A percentile compares a stretch with the other conserved stretches of the same genome.
phyloP scores from a whole-genome alignment of 2,888 invertebrate genomes.

The Asteroscopus sphinx region DNA sequence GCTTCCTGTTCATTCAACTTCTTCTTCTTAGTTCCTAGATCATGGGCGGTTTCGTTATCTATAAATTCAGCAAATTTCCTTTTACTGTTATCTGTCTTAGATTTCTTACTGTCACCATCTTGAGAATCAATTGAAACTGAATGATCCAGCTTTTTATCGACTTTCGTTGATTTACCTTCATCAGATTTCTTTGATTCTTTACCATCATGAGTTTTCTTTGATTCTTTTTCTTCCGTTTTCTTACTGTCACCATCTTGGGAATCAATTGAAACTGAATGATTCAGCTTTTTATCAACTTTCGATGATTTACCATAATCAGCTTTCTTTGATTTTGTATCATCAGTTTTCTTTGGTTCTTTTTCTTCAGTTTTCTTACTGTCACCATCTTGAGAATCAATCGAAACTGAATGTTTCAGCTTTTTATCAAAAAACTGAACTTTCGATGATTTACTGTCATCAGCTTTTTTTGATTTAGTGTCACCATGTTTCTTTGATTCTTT shows the following conservation, averaged over 20 bases:
- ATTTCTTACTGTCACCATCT: constrained; percentile 54
- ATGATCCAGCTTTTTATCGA: constrained; percentile 36
- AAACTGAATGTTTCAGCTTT: constrained; percentile 32
- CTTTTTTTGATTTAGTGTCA: constrained; percentile 13
- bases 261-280: constrained; percentile 37
- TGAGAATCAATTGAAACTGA: constrained; percentile 40
- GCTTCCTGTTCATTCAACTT: constrained; percentile 32
- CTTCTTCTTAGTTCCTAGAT: constrained; percentile 53
- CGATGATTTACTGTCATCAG: constrained; percentile 26
- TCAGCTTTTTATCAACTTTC: constrained; percentile 36
- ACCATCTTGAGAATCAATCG: constrained; percentile 42
- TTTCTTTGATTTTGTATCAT: constrained; percentile 15
- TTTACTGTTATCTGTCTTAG: constrained; percentile 64
- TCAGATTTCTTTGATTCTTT: constrained; percentile 19
- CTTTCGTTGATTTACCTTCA: constrained; percentile 32
- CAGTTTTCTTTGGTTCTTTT: constrained; percentile 28
- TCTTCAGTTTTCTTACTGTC: constrained; percentile 59
- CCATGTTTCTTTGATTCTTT: constrained; percentile 16
- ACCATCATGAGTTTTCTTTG: constrained; percentile 16
- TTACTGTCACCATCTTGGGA: constrained; percentile 51
- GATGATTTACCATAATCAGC: constrained; percentile 25
- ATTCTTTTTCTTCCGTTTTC: constrained; percentile 49
- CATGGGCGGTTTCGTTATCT: constrained; percentile 50
- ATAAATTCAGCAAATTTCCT: constrained; percentile 75
- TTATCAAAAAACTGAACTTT: constrained; percentile 40